Conservation (phyloP, 2,888 invertebrate species). For the Steromphala cineraria region DNA sequence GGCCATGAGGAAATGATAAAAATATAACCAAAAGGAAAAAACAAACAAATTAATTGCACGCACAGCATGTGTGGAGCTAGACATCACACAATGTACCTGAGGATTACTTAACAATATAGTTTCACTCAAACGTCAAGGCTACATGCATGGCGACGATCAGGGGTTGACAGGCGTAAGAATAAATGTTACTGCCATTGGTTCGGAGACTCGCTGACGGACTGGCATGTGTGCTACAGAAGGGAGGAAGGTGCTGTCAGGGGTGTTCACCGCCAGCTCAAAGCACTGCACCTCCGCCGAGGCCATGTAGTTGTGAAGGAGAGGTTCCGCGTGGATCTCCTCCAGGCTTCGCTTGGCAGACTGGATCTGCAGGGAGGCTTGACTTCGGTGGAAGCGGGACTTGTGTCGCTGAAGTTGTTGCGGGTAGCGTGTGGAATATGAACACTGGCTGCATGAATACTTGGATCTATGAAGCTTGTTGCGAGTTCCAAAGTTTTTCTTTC, state of each 20-base stretch:
- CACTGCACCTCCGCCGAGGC: background rate
- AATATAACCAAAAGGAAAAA: background rate
- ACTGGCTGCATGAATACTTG: conserved; percentile 56
- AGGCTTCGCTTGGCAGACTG: background rate
- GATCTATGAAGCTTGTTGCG: conserved; percentile 48
- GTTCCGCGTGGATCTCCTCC: background rate
- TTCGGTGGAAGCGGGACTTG: conserved; percentile 44
- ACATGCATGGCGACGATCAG: conserved; percentile 27
- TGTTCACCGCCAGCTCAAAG: conserved; percentile 13
- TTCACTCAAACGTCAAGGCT: conserved; percentile 20
- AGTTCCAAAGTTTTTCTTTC: conserved; percentile 50
- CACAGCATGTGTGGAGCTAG: conserved; percentile 34
- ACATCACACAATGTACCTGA: conserved; percentile 33
- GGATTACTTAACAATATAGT: conserved; percentile 14
- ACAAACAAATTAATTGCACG: conserved; percentile 34
- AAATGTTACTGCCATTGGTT: conserved; percentile 92
- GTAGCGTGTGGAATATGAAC: conserved; percentile 62
- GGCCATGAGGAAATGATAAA: conserved; percentile 13
- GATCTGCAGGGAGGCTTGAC: background rate
- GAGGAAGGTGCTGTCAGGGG: conserved; percentile 81
- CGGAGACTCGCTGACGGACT: conserved; percentile 89
- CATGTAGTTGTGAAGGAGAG: background rate
- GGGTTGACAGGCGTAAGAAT: conserved; percentile 89
- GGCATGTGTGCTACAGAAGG: conserved; percentile 96
- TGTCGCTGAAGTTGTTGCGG: conserved; percentile 61